Evolutionary conservation across 2,888 invertebrate species (phyloP).

Genomic region (Lamellibrachia columna): DNA sequence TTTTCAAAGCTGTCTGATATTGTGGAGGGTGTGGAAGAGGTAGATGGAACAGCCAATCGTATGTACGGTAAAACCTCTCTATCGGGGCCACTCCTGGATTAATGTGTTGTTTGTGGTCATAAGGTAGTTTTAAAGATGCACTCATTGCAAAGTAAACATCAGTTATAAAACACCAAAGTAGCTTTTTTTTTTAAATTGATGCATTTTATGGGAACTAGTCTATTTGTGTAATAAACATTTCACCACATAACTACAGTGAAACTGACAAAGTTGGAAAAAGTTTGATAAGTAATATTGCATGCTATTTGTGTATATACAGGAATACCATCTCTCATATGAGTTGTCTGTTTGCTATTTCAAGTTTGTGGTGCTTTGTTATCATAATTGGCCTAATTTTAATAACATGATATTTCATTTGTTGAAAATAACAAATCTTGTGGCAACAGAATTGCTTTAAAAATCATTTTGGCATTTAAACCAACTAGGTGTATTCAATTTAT

Average conservation of each 20-base stretch:
- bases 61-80: constrained; percentile 6
- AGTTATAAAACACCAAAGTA: neutral
- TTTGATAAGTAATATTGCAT: neutral
- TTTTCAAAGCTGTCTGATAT: constrained; percentile 53
- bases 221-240: neutral
- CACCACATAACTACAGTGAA: neutral
- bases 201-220: neutral
- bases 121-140: neutral
- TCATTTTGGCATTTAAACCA: neutral
- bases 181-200: neutral
- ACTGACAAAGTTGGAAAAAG: neutral
- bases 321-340: too few relatives aligned
- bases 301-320: neutral
- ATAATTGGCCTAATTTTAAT: neutral
- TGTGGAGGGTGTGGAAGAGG: constrained; percentile 60
- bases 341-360: too few relatives aligned
- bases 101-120: neutral
- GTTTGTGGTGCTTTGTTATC: neutral
- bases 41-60: constrained; percentile 36
- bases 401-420: neutral
- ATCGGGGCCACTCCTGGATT: constrained; percentile 11
- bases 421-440: neutral
- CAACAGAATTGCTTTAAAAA: neutral
- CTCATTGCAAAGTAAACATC: neutral
- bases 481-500: neutral